These are phyloP conservation scores for Ophion obscuratus DNA, from an alignment of 2,888 invertebrate species.

Conservation along the genomic window DNA sequence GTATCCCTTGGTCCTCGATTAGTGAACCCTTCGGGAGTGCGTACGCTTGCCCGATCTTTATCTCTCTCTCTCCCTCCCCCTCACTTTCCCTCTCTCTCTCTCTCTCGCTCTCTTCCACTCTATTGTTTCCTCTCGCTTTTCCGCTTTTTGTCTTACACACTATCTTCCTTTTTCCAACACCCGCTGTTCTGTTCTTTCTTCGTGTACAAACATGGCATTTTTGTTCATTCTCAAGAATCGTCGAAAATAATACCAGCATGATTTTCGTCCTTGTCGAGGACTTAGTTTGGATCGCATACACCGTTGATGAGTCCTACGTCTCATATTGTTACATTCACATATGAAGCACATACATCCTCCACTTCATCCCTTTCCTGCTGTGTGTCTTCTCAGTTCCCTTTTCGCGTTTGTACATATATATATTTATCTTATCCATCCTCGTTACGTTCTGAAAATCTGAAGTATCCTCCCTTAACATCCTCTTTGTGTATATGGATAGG, in stretches of 20 bases:
- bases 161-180: conserved; percentile 23
- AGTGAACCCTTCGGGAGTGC: conserved; percentile 79
- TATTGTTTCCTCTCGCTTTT: not conserved
- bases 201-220: conserved; percentile 56
- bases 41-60: conserved; percentile 69
- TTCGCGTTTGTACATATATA: not conserved
- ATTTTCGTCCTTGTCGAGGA: conserved; percentile 15
- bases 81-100: no score
- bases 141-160: conserved; percentile 7
- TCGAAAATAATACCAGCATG: conserved; percentile 30
- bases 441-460: conserved; percentile 20
- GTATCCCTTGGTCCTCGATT: conserved; percentile 77
- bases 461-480: conserved; percentile 15
- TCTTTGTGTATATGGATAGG: not conserved
- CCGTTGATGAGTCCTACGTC: no score
- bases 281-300: conserved; percentile 16
- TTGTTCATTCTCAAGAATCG: conserved; percentile 45
- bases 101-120: no score
- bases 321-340: no score
- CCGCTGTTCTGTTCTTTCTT: conserved; percentile 31
- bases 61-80: no score
- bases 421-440: conserved; percentile 26
- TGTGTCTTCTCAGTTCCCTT: not conserved
- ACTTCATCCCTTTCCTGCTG: not conserved
- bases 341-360: not conserved